A percentile compares a stretch with the other conserved stretches of the same genome.
Conservation (phyloP, 1,140 invertebrate species). For the Nasonia giraulti region DNA sequence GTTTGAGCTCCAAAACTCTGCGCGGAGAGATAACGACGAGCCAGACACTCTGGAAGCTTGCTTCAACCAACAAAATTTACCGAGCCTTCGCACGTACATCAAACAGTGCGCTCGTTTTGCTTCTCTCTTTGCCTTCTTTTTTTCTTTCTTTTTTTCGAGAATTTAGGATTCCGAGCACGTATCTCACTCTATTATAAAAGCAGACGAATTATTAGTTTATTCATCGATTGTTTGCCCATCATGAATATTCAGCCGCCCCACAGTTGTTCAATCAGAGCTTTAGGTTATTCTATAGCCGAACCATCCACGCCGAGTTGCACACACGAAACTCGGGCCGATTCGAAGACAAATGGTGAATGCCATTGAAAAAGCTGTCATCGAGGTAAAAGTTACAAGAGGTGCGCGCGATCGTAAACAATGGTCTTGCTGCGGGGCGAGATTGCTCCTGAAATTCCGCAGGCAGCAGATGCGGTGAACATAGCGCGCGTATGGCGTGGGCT, state of each 20-base stretch:
- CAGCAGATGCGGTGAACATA: conserved; percentile 40
- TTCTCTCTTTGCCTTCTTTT: conserved; percentile 28
- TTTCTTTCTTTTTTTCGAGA: not conserved
- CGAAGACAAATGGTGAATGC: not conserved
- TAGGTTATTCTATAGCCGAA: not conserved
- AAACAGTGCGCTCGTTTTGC: conserved; percentile 11
- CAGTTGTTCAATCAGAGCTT: conserved; percentile 10
- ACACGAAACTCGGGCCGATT: not conserved
- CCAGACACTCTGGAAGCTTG: conserved; percentile 14
- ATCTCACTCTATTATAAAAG: conserved; percentile 14
- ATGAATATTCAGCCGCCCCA: conserved; percentile 9
- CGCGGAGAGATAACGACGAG: conserved; percentile 34
- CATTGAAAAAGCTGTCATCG: not conserved
- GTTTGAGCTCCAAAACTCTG: conserved; percentile 38
- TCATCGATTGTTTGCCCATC: not conserved
- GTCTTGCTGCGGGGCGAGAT: conserved; percentile 50
- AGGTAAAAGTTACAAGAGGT: not conserved
- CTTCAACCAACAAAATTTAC: not conserved
- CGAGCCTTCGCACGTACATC: conserved; percentile 5
- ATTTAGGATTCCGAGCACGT: conserved; percentile 13
- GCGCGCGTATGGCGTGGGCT: not conserved
- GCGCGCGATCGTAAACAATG: not conserved
- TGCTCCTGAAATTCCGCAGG: conserved; percentile 58
- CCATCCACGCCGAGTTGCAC: not conserved
- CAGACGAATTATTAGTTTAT: conserved; percentile 18